Evolutionary conservation across 2,113 vertebrate species (phyloP), one percentile per base, ranked within the genome.

Genomic region (Sceloporus undulatus): DNA sequence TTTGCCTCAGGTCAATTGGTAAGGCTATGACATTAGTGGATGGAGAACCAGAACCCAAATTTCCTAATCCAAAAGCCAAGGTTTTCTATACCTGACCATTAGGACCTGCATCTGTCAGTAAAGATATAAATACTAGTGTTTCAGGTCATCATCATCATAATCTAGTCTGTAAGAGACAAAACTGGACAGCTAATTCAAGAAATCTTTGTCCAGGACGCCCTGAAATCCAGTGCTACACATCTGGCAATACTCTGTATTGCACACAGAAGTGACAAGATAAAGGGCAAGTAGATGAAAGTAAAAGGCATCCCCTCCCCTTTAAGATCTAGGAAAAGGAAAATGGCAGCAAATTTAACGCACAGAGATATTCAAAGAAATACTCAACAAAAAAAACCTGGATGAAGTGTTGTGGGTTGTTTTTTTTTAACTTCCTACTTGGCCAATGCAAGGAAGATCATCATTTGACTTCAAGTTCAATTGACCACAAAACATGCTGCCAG

Each of bases 21-120:
- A 2, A 0, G 0, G 40, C 62, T 88, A 68, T 0, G 0, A 75
- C 18, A 59, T 59, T 59, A 2, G 56, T 18, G 9, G 73, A 76
- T 21, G 68, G 29, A 42, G 34, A 76, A 68, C 23, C 59, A 85
- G 85, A 77, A 65, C 23, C 85, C 62, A 52, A 62, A 13, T 16
- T n/a, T 74, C 23, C 80, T 0, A 77, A 40, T 5, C 70, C 85
- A 48, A 9, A 85, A 74, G 9, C 56, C 59, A 66, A 34, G 25
- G 34, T 34, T 79, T 14, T 48, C 65, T 0, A 0, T 0, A 5
- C 0, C 16, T 18, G 62, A 9, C 40, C 62, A 42, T 27, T 38
- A 38, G n/a, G 52, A 5, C 42, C 18, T 34, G 9, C 23, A 73
- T 23, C 68, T 73, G 82, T 54, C 42, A 77, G 4, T 5, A 18